Conservation (phyloP, 2,113 vertebrate genomes). For the Promerops cafer region DNA sequence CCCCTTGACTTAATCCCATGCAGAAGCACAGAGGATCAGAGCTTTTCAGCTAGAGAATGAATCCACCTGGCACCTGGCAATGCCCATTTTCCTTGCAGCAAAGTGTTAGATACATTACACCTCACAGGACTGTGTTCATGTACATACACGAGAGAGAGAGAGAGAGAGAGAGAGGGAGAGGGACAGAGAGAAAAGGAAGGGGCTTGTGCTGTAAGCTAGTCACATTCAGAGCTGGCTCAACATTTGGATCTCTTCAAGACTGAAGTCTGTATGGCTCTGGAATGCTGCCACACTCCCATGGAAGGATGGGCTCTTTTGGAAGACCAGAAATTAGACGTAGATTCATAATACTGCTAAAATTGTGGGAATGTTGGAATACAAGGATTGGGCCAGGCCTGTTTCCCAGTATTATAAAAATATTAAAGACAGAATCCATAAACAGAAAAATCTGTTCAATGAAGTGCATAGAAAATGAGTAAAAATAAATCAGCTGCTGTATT, state of each 20-base stretch:
- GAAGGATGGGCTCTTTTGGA: background rate
- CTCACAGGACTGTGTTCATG: background rate
- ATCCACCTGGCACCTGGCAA: background rate
- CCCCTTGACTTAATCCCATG: background rate
- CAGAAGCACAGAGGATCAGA: background rate
- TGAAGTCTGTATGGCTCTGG: background rate
- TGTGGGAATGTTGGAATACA: background rate
- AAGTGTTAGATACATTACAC: background rate
- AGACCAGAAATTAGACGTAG: background rate
- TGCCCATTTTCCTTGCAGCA: background rate
- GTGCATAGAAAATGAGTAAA: background rate
- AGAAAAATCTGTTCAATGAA: background rate
- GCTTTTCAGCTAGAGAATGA: background rate
- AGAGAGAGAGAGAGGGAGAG: background rate
- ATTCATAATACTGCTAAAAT: background rate
- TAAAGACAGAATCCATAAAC: background rate
- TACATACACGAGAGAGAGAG: fast-evolving
- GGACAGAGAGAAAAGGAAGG: background rate
- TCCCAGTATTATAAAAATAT: background rate
- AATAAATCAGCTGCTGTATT: background rate
- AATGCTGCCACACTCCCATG: background rate
- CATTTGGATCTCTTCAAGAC: background rate
- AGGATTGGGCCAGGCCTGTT: background rate
- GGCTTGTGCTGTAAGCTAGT: background rate
- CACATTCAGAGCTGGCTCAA: background rate